Percentiles rank a stretch among this genome's conserved stretches.
Conservation (phyloP, 2,797 vertebrate genomes). For the Chaetophractus vellerosus region DNA sequence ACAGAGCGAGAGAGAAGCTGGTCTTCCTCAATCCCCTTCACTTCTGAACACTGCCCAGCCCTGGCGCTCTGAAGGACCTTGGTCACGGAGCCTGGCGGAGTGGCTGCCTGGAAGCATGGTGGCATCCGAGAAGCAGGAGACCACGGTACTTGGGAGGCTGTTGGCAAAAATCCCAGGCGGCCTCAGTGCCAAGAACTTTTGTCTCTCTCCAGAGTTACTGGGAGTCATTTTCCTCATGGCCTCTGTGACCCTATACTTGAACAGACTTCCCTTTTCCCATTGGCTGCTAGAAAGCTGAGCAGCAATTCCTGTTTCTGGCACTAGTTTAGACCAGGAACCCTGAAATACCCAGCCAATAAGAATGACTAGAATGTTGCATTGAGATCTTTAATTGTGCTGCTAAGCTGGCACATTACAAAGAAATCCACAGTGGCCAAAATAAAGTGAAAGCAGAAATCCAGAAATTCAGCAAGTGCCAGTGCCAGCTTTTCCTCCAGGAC, state of each 20-base stretch:
- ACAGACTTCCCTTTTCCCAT: conserved; percentile 50
- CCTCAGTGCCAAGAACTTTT: conserved; percentile 19
- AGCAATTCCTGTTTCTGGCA: conserved; percentile 62
- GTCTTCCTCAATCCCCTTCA: conserved; percentile 36
- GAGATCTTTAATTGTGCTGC: conserved; percentile 50
- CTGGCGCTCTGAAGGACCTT: background rate
- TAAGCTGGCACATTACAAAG: conserved; percentile 20
- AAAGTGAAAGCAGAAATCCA: conserved; percentile 57
- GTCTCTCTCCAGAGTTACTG: conserved; percentile 55
- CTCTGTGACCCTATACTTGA: conserved; percentile 57
- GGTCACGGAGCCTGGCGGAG: background rate
- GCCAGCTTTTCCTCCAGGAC: background rate
- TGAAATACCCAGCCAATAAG: conserved; percentile 53
- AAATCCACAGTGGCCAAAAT: background rate
- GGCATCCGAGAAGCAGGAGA: background rate
- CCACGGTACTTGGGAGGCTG: background rate
- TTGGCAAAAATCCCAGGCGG: conserved; percentile 48
- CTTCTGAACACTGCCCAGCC: background rate
- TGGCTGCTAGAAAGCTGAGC: conserved; percentile 12
- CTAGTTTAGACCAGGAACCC: background rate
- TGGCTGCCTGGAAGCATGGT: background rate
- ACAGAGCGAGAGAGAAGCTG: background rate
- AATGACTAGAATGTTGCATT: conserved; percentile 63
- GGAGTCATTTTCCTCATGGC: conserved; percentile 61
- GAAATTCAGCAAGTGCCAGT: background rate